Percentiles rank a stretch among this genome's conserved stretches.
Evolutionary conservation across 2,888 invertebrate genomes (phyloP).

Genomic region (Cloeon dipterum): DNA sequence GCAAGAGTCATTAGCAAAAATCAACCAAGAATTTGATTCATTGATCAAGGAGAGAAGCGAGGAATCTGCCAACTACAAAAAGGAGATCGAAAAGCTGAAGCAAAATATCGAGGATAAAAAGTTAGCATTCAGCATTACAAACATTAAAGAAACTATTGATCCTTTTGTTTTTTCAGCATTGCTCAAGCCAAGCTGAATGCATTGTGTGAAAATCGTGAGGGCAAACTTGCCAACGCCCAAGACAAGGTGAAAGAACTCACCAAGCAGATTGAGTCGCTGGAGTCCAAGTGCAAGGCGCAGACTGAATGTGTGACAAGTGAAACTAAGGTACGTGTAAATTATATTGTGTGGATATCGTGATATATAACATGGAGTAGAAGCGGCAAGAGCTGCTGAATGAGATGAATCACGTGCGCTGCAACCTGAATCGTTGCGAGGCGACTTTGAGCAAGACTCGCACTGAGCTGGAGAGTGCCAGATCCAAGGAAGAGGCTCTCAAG

Average conservation of each 20-base stretch:
- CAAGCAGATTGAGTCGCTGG: neutral
- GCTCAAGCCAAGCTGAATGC: neutral
- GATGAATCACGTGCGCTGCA: too few relatives aligned
- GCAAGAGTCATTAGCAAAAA: conserved; percentile 3
- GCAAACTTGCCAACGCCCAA: neutral
- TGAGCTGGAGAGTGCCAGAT: too few relatives aligned
- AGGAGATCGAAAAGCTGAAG: conserved; percentile 6
- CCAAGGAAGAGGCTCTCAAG: too few relatives aligned
- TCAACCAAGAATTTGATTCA: conserved; percentile 3
- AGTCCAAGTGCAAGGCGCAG: neutral
- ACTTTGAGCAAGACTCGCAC: too few relatives aligned
- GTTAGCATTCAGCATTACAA: neutral
- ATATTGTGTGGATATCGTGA: too few relatives aligned
- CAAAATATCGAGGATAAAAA: conserved; percentile 9
- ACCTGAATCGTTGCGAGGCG: too few relatives aligned
- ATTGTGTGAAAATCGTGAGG: neutral
- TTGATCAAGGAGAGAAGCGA: conserved; percentile 4
- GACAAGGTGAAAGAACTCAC: neutral
- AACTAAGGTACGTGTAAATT: too few relatives aligned
- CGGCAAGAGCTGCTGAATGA: too few relatives aligned
- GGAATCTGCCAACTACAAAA: conserved; percentile 1
- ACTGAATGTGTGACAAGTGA: too few relatives aligned
- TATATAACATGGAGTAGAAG: too few relatives aligned
- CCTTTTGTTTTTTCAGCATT: neutral
- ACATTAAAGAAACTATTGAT: neutral